Evolutionary conservation across 1,140 invertebrate species (phyloP).

Genomic region (Saccostrea echinata): DNA sequence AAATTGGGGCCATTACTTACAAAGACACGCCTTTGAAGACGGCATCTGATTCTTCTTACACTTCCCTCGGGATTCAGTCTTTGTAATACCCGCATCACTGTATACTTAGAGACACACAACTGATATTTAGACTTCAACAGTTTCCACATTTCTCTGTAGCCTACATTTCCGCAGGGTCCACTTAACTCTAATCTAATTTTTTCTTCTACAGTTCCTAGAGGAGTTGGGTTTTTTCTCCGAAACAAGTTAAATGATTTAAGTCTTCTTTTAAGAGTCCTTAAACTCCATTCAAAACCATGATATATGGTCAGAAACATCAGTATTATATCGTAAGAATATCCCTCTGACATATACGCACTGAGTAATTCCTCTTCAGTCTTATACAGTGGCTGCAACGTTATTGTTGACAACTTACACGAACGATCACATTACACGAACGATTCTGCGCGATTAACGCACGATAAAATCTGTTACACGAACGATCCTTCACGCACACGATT

Average conservation of each 20-base stretch:
- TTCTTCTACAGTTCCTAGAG: neutral
- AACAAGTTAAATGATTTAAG: neutral
- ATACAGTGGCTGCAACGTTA: too few species aligned
- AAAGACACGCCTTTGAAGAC: slow-evolving; percentile 40
- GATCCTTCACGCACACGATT: too few species aligned
- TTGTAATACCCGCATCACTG: slow-evolving; percentile 33
- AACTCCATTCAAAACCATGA: neutral
- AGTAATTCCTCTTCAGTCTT: neutral
- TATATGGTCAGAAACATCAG: neutral
- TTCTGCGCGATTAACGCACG: too few species aligned
- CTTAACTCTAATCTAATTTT: neutral
- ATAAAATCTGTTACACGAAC: too few species aligned
- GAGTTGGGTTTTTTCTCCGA: neutral
- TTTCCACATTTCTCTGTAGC: slow-evolving; percentile 38
- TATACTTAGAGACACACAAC: slow-evolving; percentile 24
- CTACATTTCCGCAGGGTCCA: neutral
- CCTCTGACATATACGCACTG: neutral
- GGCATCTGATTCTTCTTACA: neutral
- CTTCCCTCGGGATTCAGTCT: slow-evolving; percentile 44
- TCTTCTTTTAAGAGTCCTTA: neutral
- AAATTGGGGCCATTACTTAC: slow-evolving; percentile 44
- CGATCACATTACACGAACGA: too few species aligned
- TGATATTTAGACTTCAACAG: slow-evolving; percentile 14
- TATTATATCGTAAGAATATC: neutral
- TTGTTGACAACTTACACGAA: too few species aligned